These are phyloP conservation scores for Channa argus DNA, from an alignment of 2,113 vertebrate species.

Conservation along the genomic window DNA sequence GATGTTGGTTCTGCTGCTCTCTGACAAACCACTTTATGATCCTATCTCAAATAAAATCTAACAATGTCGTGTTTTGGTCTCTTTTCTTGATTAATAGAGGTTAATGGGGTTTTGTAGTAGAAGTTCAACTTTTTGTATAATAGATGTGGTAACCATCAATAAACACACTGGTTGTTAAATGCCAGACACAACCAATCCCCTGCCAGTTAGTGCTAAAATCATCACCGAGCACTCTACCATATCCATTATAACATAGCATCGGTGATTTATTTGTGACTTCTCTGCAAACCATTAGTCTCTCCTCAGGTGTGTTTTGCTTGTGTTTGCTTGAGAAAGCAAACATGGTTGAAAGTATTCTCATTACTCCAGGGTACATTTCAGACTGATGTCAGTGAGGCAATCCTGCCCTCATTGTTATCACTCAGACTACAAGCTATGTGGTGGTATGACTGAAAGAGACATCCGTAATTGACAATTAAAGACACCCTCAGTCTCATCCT, in stretches of 20 bases:
- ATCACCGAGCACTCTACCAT: constrained; percentile 27
- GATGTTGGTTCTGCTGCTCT: background rate
- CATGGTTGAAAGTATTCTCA: constrained; percentile 54
- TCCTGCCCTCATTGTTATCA: constrained; percentile 39
- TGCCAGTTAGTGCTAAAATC: constrained; percentile 7
- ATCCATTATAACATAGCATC: constrained; percentile 3
- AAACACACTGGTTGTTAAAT: constrained; percentile 45
- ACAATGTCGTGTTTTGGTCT: background rate
- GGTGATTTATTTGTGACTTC: constrained; percentile 36
- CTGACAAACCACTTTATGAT: too few species aligned
- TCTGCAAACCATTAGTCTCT: background rate
- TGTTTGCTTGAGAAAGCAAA: constrained; percentile 50
- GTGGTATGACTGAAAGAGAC: constrained; percentile 37
- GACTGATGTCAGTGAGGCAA: constrained; percentile 20
- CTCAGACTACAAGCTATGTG: constrained; percentile 54
- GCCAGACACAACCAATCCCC: background rate
- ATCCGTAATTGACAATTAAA: constrained; percentile 75
- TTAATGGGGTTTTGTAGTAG: constrained; percentile 25
- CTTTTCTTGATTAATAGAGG: constrained; percentile 29
- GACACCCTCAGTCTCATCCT: constrained; percentile 58
- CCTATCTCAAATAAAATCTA: too few species aligned
- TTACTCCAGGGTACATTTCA: constrained; percentile 48
- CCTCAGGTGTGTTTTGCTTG: constrained; percentile 28
- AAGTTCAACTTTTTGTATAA: constrained; percentile 41
- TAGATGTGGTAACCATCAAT: constrained; percentile 30